phyloP scores from a whole-genome alignment of 2,113 vertebrate genomes.

The Tichodroma muraria region DNA sequence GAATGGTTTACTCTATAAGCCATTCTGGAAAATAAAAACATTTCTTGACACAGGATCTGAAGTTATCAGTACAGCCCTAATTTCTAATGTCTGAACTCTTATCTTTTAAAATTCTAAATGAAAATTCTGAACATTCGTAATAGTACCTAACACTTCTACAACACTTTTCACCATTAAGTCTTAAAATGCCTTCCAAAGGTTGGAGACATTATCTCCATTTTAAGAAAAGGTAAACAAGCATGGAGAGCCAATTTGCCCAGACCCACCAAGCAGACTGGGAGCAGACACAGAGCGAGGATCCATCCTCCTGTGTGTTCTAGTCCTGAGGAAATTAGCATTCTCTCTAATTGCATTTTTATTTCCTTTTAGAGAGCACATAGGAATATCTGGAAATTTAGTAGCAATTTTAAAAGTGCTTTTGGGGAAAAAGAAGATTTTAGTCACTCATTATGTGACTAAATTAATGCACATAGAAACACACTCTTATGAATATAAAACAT shows the following conservation, averaged over 20 bases:
- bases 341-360: conserved; percentile 29
- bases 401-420: conserved; percentile 50
- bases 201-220: not conserved
- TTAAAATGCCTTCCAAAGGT: not conserved
- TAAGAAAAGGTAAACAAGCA: not conserved
- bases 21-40: not conserved
- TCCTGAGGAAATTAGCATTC: not conserved
- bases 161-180: not conserved
- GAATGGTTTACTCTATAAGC: not conserved
- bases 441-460: conserved; percentile 30
- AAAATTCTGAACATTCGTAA: not conserved
- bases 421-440: conserved; percentile 54
- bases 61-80: not conserved
- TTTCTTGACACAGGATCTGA: not conserved
- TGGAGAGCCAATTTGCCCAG: not conserved
- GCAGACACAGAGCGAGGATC: not conserved
- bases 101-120: not conserved
- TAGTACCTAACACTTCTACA: not conserved
- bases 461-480: conserved; percentile 30
- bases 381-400: conserved; percentile 45
- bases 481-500: conserved; percentile 41
- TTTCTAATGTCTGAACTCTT: not conserved
- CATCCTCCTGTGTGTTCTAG: not conserved
- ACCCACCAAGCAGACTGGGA: not conserved
- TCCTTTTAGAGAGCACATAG: conserved; percentile 40